Evolutionary conservation across 2,888 invertebrate genomes (phyloP), one percentile per base, ranked within the genome.

Genomic region (Cryptocephalus moraei): DNA sequence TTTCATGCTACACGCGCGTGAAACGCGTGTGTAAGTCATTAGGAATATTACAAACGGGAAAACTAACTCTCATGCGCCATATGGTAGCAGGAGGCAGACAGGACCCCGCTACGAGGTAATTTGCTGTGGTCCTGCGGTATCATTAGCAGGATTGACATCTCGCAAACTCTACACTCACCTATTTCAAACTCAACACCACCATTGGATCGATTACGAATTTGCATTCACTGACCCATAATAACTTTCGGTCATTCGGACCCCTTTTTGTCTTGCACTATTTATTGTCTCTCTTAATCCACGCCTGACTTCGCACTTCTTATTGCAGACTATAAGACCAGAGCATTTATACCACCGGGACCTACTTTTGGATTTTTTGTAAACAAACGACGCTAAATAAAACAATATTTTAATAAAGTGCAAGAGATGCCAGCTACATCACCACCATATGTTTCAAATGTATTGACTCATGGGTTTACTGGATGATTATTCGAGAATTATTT

Each of bases 71-170:
- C 66, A 66, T 61, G 62, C 68, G 63, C 68, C 70, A 69, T 67
- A 69, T 70, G 70, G 67, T 63, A 62, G 64, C 67, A 63, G 60
- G 62, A 42, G 36, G 42, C 32, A 14, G n/a, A 39, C 39, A 32
- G 52, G 56, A 49, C 51, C 47, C 47, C 50, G 49, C 51, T 57
- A 50, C 56, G 58, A 64, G 62, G 68, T 70, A 69, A 71, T 71
- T 71, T 71, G 68, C 67, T 67, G 70, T 67, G 70, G 68, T 68
- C 68, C 62, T 67, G 69, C 59, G 64, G 68, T 69, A 70, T 72
- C 72, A 72, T 72, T 72, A 72, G 71, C 67, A 68, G 67, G 70
- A 72, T 72, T 72, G 72, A 72, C 72, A 72, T 71, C 67, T 67
- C 63, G 62, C 64, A 60, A 59, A 61, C 59, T 55, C 60, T 45